Conservation (phyloP, 2,113 vertebrate genomes). For the Geococcyx californianus region DNA sequence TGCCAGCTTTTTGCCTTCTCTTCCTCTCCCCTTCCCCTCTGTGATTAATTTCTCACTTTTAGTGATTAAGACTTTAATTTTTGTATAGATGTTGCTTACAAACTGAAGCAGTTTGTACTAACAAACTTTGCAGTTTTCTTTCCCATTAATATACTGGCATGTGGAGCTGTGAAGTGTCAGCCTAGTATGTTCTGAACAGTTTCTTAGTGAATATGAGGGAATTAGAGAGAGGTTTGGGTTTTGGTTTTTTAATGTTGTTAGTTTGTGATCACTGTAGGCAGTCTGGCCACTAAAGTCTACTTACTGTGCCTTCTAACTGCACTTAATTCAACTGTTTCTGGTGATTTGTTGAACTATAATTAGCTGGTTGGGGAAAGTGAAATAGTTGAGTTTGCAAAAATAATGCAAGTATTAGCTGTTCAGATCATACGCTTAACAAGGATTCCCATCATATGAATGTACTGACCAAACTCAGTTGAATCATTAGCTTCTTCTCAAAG, state of each 20-base stretch:
- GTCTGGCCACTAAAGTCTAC: neutral
- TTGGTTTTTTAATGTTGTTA: neutral
- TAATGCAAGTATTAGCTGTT: constrained; percentile 5
- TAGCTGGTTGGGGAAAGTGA: neutral
- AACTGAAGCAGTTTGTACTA: neutral
- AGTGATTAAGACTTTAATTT: neutral
- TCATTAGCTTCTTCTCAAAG: neutral
- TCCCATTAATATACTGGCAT: neutral
- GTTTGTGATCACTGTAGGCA: neutral
- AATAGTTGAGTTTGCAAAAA: constrained; percentile 55
- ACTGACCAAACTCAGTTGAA: neutral
- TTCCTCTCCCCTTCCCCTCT: neutral
- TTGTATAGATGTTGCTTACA: neutral
- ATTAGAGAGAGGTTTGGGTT: neutral
- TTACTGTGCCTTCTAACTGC: neutral
- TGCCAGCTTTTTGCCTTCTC: neutral
- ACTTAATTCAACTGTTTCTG: constrained; percentile 6
- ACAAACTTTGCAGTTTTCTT: neutral
- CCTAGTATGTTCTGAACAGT: neutral
- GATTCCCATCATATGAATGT: neutral
- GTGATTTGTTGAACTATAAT: constrained; percentile 25
- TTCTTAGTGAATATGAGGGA: neutral
- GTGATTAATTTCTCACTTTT: too few species aligned
- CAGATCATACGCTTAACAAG: neutral
- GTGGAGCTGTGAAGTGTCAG: neutral